These are phyloP conservation scores for Semnornis frantzii DNA, from an alignment of 2,113 vertebrate species.

Conservation along the genomic window DNA sequence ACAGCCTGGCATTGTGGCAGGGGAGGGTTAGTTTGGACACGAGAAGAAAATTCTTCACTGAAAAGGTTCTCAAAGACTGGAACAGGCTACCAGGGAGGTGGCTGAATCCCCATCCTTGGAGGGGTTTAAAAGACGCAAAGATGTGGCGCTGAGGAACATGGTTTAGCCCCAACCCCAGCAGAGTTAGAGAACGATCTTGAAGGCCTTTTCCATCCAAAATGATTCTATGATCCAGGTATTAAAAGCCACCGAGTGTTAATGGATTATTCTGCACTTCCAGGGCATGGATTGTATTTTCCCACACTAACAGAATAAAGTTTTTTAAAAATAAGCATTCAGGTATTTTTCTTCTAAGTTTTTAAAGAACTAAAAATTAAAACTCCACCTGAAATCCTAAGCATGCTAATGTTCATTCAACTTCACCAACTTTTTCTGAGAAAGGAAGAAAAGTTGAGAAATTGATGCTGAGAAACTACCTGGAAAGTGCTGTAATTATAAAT, in stretches of 20 bases:
- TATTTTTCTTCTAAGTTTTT: not conserved
- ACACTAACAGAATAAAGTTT: not conserved
- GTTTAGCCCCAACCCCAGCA: no score
- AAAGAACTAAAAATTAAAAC: not conserved
- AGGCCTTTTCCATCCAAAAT: no score
- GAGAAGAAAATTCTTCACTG: no score
- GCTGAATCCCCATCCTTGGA: no score
- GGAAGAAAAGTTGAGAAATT: not conserved
- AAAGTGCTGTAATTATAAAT: not conserved
- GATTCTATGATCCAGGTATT: not conserved
- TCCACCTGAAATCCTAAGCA: not conserved
- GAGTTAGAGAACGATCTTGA: no score
- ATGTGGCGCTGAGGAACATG: no score
- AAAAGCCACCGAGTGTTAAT: not conserved
- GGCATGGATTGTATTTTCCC: not conserved
- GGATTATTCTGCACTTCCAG: not conserved
- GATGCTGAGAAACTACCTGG: not conserved
- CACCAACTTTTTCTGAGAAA: not conserved
- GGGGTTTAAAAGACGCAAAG: no score
- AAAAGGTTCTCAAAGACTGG: no score
- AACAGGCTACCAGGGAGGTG: no score
- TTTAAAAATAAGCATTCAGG: not conserved
- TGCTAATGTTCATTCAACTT: not conserved
- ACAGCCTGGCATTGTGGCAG: no score
- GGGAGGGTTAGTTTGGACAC: no score